Evolutionary conservation across 2,888 invertebrate species (phyloP).

Genomic region (Minunthozetes semirufus): DNA sequence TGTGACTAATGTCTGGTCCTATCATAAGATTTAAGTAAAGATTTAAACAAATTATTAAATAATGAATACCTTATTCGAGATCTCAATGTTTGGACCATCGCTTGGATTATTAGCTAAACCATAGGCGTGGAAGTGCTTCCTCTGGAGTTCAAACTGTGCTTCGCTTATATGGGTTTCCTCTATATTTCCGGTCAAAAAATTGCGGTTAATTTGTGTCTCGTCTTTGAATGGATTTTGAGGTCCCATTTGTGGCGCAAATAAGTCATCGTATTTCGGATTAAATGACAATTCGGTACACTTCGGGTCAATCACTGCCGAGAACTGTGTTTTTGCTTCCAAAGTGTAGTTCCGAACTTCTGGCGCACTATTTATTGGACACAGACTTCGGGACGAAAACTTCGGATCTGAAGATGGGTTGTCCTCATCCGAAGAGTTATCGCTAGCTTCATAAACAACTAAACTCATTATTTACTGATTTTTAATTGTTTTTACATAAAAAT

Average conservation of each 20-base stretch:
- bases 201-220: constrained; percentile 79
- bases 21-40: too few relatives aligned
- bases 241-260: constrained; percentile 80
- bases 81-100: constrained; percentile 9
- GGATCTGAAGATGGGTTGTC: background rate
- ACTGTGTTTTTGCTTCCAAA: background rate
- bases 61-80: constrained; percentile 10
- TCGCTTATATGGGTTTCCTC: constrained; percentile 92
- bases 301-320: background rate
- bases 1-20: background rate
- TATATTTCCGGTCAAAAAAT: constrained; percentile 86
- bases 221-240: constrained; percentile 90
- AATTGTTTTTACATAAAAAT: background rate
- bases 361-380: background rate
- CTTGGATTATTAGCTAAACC: constrained; percentile 52
- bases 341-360: background rate
- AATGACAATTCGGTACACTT: constrained; percentile 69
- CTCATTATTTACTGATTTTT: background rate
- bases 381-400: background rate
- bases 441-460: background rate
- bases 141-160: constrained; percentile 94
- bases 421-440: background rate
- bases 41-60: background rate
- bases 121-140: constrained; percentile 86
- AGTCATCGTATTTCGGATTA: constrained; percentile 89